Conservation (phyloP, 2,797 vertebrate species). For the Diplodus puntazzo region DNA sequence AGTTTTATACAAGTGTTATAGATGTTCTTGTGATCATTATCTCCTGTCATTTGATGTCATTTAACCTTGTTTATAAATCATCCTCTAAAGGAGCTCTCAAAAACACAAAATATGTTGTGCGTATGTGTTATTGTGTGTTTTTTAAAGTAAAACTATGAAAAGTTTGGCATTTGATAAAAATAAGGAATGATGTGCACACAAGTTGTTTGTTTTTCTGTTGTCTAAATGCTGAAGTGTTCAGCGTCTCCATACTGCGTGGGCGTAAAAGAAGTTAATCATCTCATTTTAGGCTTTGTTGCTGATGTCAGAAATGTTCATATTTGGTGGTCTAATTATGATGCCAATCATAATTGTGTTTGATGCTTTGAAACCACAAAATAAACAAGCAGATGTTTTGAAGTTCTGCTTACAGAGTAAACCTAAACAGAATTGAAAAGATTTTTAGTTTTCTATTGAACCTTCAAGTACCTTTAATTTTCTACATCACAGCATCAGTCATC, state of each 20-base stretch:
- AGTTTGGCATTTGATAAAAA: not conserved
- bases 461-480: slow-evolving; percentile 47
- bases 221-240: not conserved
- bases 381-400: slow-evolving; percentile 47
- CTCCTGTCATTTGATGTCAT: not conserved
- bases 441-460: slow-evolving; percentile 14
- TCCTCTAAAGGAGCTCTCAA: not conserved
- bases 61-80: not conserved
- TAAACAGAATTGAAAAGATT: slow-evolving; percentile 18
- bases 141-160: not conserved
- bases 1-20: not conserved
- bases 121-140: not conserved
- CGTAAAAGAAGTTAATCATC: slow-evolving; percentile 15
- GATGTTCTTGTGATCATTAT: not conserved
- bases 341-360: slow-evolving; percentile 26
- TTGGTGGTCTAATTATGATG: slow-evolving; percentile 28
- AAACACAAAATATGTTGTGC: not conserved
- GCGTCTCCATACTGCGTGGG: not conserved
- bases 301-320: slow-evolving; percentile 30
- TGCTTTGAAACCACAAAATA: slow-evolving; percentile 21
- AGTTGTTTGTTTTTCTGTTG: not conserved
- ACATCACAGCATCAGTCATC: slow-evolving; percentile 38
- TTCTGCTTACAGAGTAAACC: slow-evolving; percentile 17
- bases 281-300: slow-evolving; percentile 14
- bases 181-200: not conserved